Evolutionary conservation across 2,888 invertebrate species (phyloP), one percentile per base, ranked within the genome.

Genomic region (Tolmerus cingulatus): DNA sequence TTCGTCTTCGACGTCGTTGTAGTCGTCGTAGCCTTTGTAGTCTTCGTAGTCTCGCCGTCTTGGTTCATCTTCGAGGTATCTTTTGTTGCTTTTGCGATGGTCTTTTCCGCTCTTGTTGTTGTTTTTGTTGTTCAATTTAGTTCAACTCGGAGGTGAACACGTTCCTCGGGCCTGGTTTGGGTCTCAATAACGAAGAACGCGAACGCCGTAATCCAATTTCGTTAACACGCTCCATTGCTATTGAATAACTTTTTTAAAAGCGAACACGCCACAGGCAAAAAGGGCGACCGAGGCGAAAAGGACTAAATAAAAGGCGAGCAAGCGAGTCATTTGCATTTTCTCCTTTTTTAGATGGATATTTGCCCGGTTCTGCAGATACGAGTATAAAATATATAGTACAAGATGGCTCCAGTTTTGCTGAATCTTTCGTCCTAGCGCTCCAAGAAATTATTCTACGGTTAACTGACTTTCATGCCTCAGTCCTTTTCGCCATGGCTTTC

Each of bases 221-320:
- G 86, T 88, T 89, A 87, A 87, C 87, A 89, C 88, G 89, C 87
- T 81, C 87, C 89, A 89, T 89, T 89, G 88, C 88, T 89, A 87
- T 88, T 85, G 86, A 89, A 88, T 89, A 86, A 87, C 89, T 87
- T 87, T 88, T 85, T 87, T 87, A 78, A 74, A 86, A 84, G 82
- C 40, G 87, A 55, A 86, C 74, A 87, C 23, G 51, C 57, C 57
- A 43, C 43, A 79, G 82, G 78, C 84, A 51, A 51, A 86, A 86
- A 81, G 34, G 46, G 79, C 86, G 57, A 87, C 27, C 82, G 55
- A 76, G 40, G 85, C 76, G 77, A 46, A 86, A 79, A 66, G 57
- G 78, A 86, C 43, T 23, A 78, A 86, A 55, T 77, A 78, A 55
- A 82, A 82, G 34, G 66, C 43, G 74, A 55, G 79, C 74, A 74